Base-by-base conservation (phyloP, 2,113 vertebrate genomes). In the Halcyon senegalensis region DNA sequence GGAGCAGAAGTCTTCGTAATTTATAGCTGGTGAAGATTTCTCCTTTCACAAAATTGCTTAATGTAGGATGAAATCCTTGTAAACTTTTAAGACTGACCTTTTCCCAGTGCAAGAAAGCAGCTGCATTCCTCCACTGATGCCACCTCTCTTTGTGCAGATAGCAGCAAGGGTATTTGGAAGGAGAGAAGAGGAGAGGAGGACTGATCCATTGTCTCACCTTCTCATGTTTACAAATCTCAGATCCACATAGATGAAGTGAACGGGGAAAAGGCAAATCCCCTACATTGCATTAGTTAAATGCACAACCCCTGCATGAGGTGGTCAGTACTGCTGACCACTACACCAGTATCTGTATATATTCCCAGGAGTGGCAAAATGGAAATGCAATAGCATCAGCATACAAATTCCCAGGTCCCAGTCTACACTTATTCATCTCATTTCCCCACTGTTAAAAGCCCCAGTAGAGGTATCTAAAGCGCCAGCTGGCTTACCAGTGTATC, bases 291-390 rank as follows among this genome's bases (percentile, higher is more conserved):
- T 14, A 16, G 7, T 4, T 18, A 30, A 37, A 76, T 16, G 33
- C 44, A 66, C 35, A 74, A 30, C 2, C 20, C 5, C 28, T 44
- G 16, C 46, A 51, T 0, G 0, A 83, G 24, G 39, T 13, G 2
- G 27, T 23, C 39, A 13, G 53, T 35, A 17, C 35, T 39, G 30
- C 31, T 76, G 58, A 58, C 27, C 55, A 8, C 37, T 6, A 18
- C 9, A 66, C 20, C 25, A 79, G 1, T 15, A 31, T 50, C 73
- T 55, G 37, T 48, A 70, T 81, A 63, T 59, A 39, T 2, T 67
- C 15, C 37, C 80, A 63, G 56, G 31, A 75, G 31, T 1, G 25
- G 59, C 16, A 75, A 87, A 91, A 87, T 11, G 23, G 69, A 78
- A 91, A 60, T 24, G 17, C 19, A 46, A 79, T 63, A 72, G 16